phyloP scores from a whole-genome alignment of 37 sponge, comb jelly and placozoan species.

The Halichondria panicea region DNA sequence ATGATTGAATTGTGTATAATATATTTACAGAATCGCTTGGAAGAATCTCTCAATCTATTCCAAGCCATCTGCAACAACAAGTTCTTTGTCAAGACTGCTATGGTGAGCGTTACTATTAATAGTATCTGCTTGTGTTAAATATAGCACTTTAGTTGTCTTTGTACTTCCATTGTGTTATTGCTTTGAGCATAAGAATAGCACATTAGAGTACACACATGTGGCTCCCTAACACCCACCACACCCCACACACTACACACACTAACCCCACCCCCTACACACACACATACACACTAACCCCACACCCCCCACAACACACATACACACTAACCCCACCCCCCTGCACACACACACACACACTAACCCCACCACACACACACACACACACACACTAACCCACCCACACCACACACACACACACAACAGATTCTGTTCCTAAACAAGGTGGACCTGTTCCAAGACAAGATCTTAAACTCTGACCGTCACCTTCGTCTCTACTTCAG shows the following conservation, averaged over 20 bases:
- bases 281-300: too few species aligned
- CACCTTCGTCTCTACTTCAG: slow-evolving; percentile 87
- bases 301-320: not conserved
- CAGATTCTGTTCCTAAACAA: slow-evolving; percentile 99
- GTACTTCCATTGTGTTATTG: too few species aligned
- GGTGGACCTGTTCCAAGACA: slow-evolving; percentile 88
- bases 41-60: slow-evolving; percentile 92
- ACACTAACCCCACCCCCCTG: too few species aligned
- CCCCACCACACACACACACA: slow-evolving; percentile 7
- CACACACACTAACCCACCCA: not conserved
- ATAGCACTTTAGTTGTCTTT: too few species aligned
- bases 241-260: too few species aligned
- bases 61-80: slow-evolving; percentile 98
- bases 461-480: slow-evolving; percentile 85
- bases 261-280: too few species aligned
- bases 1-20: too few species aligned
- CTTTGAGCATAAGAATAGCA: too few species aligned
- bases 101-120: slow-evolving; percentile 76
- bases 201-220: too few species aligned
- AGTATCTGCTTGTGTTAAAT: too few species aligned
- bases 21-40: slow-evolving; percentile 91
- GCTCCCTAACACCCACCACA: too few species aligned
- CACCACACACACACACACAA: slow-evolving; percentile 8
- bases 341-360: slow-evolving; percentile 1
- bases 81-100: slow-evolving; percentile 93